Evolutionary conservation across 2,888 invertebrate genomes (phyloP), one percentile per base, ranked within the genome.

Genomic region (Periphyllus acericola): DNA sequence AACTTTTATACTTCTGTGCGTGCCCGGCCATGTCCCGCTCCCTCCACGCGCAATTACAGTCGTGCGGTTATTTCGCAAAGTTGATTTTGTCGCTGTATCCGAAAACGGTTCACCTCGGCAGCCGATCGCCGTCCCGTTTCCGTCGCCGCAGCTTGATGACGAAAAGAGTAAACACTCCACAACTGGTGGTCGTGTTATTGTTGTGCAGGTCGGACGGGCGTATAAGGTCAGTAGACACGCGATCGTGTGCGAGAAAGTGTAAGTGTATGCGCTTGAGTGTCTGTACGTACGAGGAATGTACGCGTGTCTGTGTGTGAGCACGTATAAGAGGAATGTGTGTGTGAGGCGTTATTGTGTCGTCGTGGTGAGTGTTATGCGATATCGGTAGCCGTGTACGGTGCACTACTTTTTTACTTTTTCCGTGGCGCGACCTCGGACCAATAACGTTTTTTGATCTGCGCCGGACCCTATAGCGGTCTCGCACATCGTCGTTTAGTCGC

Each of bases 11-110:
- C 87, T 19, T 3, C 25, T 5, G 9, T 34, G 5, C 9, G 17
- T 19, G 46, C 17, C 4, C 29, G 3, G 25, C 21, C 40, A 29
- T 21, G 14, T 0, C 11, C 4, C 14, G 74, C 74, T 75, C 36
- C 80, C 74, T 29, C 80, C 86, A 29, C 14, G 25, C 55, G 34
- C 29, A 1, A 34, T 32, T 21, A 6, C 66, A 25, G 34, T 34
- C 55, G 17, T n/a, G 25, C n/a, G 19, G n/a, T 32, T 40, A 25
- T 86, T 86, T 80, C 86, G 86, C 79, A 80, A 87, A 80, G 86
- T 46, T 46, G 46, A 46, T 46, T 46, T 46, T 46, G 46, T 80
- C 40, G 36, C 40, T 14, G 76, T 19, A n/a, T 68, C 68, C 68
- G 40, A 40, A 40, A 36, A 81, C 14, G 81, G 66, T 75, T 75